A percentile compares a stretch with the other conserved stretches of the same genome.
Evolutionary conservation across 1,140 invertebrate species (phyloP).

Genomic region (Hestina assimilis): DNA sequence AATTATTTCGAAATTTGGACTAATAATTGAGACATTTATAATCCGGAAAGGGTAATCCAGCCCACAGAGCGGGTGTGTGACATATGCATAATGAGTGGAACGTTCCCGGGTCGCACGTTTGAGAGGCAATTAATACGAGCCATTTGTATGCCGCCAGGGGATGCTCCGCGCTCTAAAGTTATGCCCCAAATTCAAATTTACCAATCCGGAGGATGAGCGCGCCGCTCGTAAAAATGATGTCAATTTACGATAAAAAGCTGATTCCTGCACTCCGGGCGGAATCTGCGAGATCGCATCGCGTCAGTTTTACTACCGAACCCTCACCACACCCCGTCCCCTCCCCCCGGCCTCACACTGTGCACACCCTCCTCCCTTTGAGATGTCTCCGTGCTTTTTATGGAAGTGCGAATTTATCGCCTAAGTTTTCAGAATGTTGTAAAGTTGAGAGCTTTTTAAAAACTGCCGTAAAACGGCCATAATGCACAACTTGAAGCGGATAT

Average conservation of each 20-base stretch:
- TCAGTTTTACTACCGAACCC: conserved; percentile 34
- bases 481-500: conserved; percentile 20
- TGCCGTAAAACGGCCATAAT: conserved; percentile 32
- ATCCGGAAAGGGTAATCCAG: not conserved
- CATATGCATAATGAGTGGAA: conserved; percentile 14
- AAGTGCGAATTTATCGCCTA: conserved; percentile 52
- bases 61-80: not conserved
- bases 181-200: conserved; percentile 38
- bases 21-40: conserved; percentile 3
- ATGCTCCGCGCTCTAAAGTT: conserved; percentile 20
- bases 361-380: not conserved
- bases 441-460: conserved; percentile 49
- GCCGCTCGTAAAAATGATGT: conserved; percentile 54
- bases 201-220: conserved; percentile 37
- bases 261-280: conserved; percentile 36
- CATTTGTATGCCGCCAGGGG: conserved; percentile 27
- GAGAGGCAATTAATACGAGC: conserved; percentile 28
- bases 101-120: conserved; percentile 7
- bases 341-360: not conserved
- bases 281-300: conserved; percentile 36
- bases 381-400: conserved; percentile 20
- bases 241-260: conserved; percentile 58
- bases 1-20: not conserved
- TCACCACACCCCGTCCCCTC: not conserved
- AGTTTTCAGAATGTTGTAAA: conserved; percentile 46